A percentile compares a stretch with the other conserved stretches of the same genome.
These are phyloP conservation scores for Didymodactylos carnosus DNA, from an alignment of 2,888 invertebrate species.

Conservation along the genomic window DNA sequence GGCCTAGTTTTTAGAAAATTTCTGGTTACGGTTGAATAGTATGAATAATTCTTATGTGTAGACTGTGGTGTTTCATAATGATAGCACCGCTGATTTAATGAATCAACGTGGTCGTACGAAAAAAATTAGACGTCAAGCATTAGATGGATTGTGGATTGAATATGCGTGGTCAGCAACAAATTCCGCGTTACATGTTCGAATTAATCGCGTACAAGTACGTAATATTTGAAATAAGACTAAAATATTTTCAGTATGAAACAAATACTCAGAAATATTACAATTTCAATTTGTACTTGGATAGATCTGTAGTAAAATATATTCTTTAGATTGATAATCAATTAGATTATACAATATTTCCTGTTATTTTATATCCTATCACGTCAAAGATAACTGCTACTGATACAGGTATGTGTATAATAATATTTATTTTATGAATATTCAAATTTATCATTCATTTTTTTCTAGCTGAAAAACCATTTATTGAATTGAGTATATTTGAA, in stretches of 20 bases:
- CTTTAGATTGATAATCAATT: slow-evolving; percentile 77
- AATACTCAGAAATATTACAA: no score
- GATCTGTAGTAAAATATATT: slow-evolving; percentile 2
- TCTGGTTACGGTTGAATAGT: neutral
- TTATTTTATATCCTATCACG: neutral
- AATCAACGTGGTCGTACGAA: neutral
- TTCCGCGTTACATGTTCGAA: neutral
- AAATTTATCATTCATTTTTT: neutral
- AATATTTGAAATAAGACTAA: neutral
- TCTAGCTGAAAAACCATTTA: slow-evolving; percentile 4
- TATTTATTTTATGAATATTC: neutral
- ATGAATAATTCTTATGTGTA: neutral
- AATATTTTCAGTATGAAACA: neutral
- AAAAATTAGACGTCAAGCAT: neutral
- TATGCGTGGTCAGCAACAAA: neutral
- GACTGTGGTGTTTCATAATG: neutral
- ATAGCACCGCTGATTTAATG: neutral
- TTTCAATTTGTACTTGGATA: no score
- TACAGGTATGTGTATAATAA: slow-evolving; percentile 41
- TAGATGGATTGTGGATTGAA: neutral
- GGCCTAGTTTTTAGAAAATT: neutral
- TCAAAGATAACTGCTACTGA: slow-evolving; percentile 33
- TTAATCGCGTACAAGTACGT: neutral
- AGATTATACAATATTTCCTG: slow-evolving; percentile 63
- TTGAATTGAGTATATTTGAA: slow-evolving; percentile 4